These are phyloP conservation scores for Andricus quercusramuli DNA, from an alignment of 2,888 invertebrate species.

Conservation along the genomic window DNA sequence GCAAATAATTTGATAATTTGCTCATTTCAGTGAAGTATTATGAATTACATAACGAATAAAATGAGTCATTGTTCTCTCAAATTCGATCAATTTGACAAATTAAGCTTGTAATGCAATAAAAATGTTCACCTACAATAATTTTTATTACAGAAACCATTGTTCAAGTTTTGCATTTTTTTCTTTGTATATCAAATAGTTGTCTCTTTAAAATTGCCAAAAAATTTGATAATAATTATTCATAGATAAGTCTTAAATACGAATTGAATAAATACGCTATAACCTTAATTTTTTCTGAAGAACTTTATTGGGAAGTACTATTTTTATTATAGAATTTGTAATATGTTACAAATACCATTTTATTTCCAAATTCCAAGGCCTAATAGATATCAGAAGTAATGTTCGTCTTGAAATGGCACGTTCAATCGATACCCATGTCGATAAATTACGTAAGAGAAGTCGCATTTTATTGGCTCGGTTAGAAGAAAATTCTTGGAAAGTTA, in stretches of 20 bases:
- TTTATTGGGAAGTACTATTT: too few relatives aligned
- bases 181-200: too few relatives aligned
- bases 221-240: too few relatives aligned
- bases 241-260: too few relatives aligned
- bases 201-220: too few relatives aligned
- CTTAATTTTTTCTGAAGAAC: too few relatives aligned
- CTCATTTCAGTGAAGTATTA: background rate
- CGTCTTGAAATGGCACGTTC: constrained; percentile 52
- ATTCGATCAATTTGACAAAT: background rate
- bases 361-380: background rate
- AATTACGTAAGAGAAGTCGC: constrained; percentile 60
- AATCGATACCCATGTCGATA: constrained; percentile 53
- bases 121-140: background rate
- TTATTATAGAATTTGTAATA: background rate
- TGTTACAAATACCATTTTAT: constrained; percentile 6
- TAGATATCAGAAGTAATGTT: constrained; percentile 15
- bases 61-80: background rate
- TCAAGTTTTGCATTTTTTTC: background rate
- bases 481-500: constrained; percentile 53
- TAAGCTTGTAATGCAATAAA: background rate
- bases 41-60: background rate
- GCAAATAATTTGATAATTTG: background rate
- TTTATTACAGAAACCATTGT: background rate
- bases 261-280: too few relatives aligned
- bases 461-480: constrained; percentile 51